A percentile compares a stretch with the other conserved stretches of the same genome.
Conservation (phyloP, 2,113 vertebrate genomes). For the Gnathonemus longibarbis region DNA sequence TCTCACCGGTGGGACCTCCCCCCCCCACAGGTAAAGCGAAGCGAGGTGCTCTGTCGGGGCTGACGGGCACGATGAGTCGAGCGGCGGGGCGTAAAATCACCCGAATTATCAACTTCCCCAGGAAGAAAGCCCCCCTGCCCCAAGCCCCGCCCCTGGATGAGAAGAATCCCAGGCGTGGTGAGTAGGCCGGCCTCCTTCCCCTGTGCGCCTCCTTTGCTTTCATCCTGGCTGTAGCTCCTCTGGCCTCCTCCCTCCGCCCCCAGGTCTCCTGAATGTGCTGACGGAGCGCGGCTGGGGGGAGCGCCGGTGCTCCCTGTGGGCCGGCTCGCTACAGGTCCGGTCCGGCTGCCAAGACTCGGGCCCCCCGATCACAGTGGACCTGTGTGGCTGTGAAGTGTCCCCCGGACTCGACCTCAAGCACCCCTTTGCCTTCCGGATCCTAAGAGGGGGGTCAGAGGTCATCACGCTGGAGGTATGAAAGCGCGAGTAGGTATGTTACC, state of each 20-base stretch:
- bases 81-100: slow-evolving; percentile 91
- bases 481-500: neutral
- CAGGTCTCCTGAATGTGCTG: slow-evolving; percentile 81
- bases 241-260: neutral
- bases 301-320: slow-evolving; percentile 80
- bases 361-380: slow-evolving; percentile 68
- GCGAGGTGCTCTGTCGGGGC: slow-evolving; percentile 79
- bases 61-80: slow-evolving; percentile 88
- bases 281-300: slow-evolving; percentile 87
- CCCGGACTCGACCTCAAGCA: slow-evolving; percentile 86
- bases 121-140: slow-evolving; percentile 72
- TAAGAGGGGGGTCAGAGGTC: slow-evolving; percentile 72
- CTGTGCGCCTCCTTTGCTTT: neutral
- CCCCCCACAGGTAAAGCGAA: slow-evolving; percentile 70
- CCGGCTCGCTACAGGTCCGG: slow-evolving; percentile 76
- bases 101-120: slow-evolving; percentile 94
- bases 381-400: slow-evolving; percentile 77
- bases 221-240: neutral
- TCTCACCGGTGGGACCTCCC: neutral
- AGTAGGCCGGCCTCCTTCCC: slow-evolving; percentile 28
- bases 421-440: slow-evolving; percentile 87
- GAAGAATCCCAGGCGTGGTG: slow-evolving; percentile 84
- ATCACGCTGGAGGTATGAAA: slow-evolving; percentile 73
- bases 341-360: slow-evolving; percentile 72
- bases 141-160: slow-evolving; percentile 71